phyloP scores from a whole-genome alignment of 2,888 invertebrate genomes.

The Trichopria drosophilae region DNA sequence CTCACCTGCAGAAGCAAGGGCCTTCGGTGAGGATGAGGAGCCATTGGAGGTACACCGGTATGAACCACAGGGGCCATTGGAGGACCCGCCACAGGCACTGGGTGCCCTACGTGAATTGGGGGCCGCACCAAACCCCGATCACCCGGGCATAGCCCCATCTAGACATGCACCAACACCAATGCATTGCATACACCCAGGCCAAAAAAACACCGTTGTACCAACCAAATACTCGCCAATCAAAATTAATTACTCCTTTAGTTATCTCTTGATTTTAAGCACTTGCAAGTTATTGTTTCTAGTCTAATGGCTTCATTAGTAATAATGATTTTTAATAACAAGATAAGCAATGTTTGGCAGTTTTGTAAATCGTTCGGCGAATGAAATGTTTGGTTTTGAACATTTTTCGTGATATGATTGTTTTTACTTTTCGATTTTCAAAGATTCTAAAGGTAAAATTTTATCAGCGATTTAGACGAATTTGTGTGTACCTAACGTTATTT shows the following conservation, averaged over 20 bases:
- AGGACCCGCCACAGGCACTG: constrained; percentile 54
- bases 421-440: too few relatives aligned
- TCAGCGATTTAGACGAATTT: too few relatives aligned
- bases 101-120: constrained; percentile 56
- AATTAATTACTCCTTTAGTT: constrained; percentile 12
- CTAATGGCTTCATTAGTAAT: too few relatives aligned
- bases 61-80: constrained; percentile 56
- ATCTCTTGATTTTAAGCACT: background rate
- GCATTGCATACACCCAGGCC: constrained; percentile 57
- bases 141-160: constrained; percentile 58
- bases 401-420: too few relatives aligned
- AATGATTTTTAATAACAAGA: too few relatives aligned
- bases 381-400: too few relatives aligned
- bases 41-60: constrained; percentile 53
- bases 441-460: too few relatives aligned
- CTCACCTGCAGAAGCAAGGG: constrained; percentile 87
- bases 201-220: constrained; percentile 55
- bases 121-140: constrained; percentile 57
- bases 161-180: constrained; percentile 60
- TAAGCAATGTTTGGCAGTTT: too few relatives aligned
- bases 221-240: constrained; percentile 48
- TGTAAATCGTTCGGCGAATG: too few relatives aligned
- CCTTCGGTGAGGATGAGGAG: constrained; percentile 70
- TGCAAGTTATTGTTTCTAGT: too few relatives aligned
- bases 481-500: too few relatives aligned